Conservation (phyloP, 2,888 invertebrate species). For the Hirudinaria manillensis region DNA sequence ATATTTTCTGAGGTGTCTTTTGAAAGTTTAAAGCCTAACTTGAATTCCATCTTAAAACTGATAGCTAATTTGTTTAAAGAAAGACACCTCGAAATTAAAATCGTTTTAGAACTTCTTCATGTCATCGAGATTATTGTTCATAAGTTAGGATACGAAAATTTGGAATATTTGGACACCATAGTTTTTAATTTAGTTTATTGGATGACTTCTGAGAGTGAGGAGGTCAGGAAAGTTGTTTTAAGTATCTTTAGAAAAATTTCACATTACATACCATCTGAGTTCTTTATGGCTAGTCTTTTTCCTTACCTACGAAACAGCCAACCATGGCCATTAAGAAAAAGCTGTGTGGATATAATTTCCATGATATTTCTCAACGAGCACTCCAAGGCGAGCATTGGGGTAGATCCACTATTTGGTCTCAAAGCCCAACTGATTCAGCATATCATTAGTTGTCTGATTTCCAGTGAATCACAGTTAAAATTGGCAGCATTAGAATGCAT, state of each 20-base stretch:
- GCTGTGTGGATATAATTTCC: background rate
- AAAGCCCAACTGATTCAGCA: background rate
- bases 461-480: background rate
- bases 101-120: no score
- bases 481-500: constrained; percentile 16
- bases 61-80: no score
- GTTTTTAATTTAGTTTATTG: no score
- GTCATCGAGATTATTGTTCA: no score
- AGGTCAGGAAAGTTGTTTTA: no score
- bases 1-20: background rate
- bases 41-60: no score
- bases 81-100: no score
- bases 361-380: background rate
- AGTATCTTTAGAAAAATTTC: no score
- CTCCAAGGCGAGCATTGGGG: background rate
- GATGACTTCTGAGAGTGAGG: no score
- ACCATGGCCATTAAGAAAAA: background rate
- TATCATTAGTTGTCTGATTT: constrained; percentile 9
- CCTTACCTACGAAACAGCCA: background rate
- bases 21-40: no score
- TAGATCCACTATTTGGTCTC: background rate
- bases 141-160: no score
- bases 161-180: no score
- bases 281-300: background rate
- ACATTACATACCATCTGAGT: background rate